Evolutionary conservation across 2,888 invertebrate species (phyloP).

Genomic region (Hirtodrosophila alboralis): DNA sequence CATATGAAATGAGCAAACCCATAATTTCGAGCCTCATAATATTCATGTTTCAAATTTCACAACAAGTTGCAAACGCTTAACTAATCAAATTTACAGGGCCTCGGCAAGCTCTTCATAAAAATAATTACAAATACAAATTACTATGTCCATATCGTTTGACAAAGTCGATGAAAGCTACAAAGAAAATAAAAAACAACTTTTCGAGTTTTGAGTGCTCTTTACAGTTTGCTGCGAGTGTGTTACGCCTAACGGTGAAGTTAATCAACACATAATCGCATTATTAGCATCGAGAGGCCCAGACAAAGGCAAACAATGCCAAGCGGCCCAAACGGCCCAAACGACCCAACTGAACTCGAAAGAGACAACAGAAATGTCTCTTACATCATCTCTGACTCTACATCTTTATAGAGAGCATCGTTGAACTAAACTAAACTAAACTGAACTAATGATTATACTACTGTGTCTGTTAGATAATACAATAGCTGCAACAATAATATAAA

Average conservation of each 20-base stretch:
- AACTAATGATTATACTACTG: constrained; percentile 11
- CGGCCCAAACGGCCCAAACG: constrained; percentile 32
- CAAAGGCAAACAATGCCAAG: constrained; percentile 16
- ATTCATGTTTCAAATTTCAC: constrained; percentile 7
- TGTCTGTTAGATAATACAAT: constrained; percentile 21
- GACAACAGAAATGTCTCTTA: constrained; percentile 1
- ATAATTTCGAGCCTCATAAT: constrained; percentile 7
- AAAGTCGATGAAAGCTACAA: constrained; percentile 8
- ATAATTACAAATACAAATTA: constrained; percentile 33
- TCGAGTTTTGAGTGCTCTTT: constrained; percentile 21
- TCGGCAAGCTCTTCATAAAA: neutral
- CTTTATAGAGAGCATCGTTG: constrained; percentile 6
- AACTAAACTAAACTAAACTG: neutral
- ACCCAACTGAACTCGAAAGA: constrained; percentile 13
- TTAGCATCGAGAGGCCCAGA: constrained; percentile 50
- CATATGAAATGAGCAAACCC: too few relatives aligned
- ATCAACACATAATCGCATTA: constrained; percentile 73
- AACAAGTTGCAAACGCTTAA: neutral
- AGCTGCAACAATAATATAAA: too few relatives aligned
- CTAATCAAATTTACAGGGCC: constrained; percentile 5
- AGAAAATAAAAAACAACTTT: too few relatives aligned
- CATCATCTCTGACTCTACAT: constrained; percentile 14
- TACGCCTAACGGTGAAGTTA: constrained; percentile 58
- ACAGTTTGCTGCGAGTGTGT: constrained; percentile 41
- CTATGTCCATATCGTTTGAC: constrained; percentile 13